Evolutionary conservation across 2,797 vertebrate genomes (phyloP).

Genomic region (Myoxocephalus aenaeus): DNA sequence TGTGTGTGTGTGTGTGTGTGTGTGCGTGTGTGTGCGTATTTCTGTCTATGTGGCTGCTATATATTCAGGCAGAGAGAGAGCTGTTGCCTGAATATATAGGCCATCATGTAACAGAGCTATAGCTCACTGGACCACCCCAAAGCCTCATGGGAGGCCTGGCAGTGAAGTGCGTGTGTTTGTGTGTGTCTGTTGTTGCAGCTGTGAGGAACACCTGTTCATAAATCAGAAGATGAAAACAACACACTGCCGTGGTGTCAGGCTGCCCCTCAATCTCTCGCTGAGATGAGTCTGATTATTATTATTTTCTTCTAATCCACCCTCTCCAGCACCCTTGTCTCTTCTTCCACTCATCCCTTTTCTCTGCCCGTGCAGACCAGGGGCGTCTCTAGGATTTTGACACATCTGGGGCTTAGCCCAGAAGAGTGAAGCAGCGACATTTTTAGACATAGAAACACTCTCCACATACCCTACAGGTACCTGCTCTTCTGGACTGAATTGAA

Average conservation of each 20-base stretch:
- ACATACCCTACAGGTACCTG: too few species aligned
- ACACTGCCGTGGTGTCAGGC: constrained; percentile 3
- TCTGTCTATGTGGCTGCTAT: background rate
- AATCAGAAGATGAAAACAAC: constrained; percentile 53
- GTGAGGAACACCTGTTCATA: constrained; percentile 64
- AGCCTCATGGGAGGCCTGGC: constrained; percentile 44
- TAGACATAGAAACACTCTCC: too few species aligned
- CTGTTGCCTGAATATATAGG: constrained; percentile 27
- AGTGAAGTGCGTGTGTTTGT: constrained; percentile 43
- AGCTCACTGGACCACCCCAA: constrained; percentile 32
- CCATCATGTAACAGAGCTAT: constrained; percentile 17
- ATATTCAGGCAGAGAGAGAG: too few species aligned
- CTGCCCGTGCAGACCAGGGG: too few species aligned
- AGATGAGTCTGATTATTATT: background rate
- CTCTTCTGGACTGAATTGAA: too few species aligned
- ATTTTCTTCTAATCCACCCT: background rate
- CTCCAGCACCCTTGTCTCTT: background rate
- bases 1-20: background rate
- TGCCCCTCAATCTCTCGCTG: background rate
- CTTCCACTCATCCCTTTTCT: background rate
- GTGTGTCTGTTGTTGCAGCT: constrained; percentile 61
- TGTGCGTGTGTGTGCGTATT: constrained; percentile 1
- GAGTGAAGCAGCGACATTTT: too few species aligned
- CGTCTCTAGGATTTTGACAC: too few species aligned
- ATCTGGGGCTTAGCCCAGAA: too few species aligned